phyloP scores from a whole-genome alignment of 1,140 invertebrate genomes.

The Tribolium castaneum region DNA sequence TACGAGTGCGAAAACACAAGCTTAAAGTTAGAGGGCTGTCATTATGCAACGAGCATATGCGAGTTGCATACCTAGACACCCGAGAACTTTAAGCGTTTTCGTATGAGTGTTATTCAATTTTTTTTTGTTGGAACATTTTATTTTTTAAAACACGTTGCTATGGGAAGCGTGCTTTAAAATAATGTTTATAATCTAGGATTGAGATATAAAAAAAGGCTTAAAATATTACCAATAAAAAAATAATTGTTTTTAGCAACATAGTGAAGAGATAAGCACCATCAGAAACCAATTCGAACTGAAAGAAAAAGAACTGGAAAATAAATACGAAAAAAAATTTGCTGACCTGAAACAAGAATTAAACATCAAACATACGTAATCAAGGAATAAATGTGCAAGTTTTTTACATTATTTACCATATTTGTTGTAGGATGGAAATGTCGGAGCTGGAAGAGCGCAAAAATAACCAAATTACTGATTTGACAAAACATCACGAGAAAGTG shows the following conservation, averaged over 20 bases:
- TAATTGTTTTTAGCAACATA: slow-evolving; percentile 55
- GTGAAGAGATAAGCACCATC: slow-evolving; percentile 74
- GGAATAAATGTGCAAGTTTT: neutral
- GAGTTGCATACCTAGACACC: no score
- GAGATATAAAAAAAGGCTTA: no score
- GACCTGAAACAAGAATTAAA: slow-evolving; percentile 79
- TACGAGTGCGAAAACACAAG: no score
- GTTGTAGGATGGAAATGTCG: slow-evolving; percentile 75
- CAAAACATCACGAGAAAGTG: slow-evolving; percentile 84
- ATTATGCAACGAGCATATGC: no score
- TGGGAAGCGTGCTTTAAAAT: no score
- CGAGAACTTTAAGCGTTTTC: no score
- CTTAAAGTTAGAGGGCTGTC: no score
- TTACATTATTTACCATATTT: slow-evolving; percentile 1
- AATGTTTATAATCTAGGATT: no score
- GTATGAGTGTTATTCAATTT: no score
- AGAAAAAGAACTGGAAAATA: slow-evolving; percentile 81
- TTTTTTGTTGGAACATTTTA: no score
- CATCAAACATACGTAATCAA: slow-evolving; percentile 70
- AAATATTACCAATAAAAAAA: no score
- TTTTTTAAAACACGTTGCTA: no score
- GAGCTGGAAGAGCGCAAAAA: slow-evolving; percentile 93
- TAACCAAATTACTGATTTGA: slow-evolving; percentile 82
- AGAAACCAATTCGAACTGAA: slow-evolving; percentile 80
- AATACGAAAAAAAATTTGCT: slow-evolving; percentile 83